Base-by-base conservation (phyloP, 2,888 invertebrate species). In the Drosophila demipolita region DNA sequence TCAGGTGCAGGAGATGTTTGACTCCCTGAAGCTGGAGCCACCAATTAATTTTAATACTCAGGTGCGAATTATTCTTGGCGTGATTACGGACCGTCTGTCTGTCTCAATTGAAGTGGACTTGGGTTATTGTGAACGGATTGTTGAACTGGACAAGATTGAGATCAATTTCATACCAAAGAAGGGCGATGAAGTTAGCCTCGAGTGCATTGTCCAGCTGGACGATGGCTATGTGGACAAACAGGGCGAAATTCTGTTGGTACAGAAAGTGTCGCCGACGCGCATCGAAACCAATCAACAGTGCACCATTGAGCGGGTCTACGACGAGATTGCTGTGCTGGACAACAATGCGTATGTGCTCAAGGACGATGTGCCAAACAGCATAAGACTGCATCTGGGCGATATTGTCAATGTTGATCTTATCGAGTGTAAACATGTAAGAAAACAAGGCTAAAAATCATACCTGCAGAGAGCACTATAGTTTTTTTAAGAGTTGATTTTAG, bases 111-210 rank as follows among this genome's bases (percentile, higher is more conserved):
- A 80, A 1, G 83, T 93, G 20, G 91, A 92, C n/a, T 93, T 96
- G 0, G 81, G 75, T 4, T 73, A 64, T 15, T 94, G 94, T 61
- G 67, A 75, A 65, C 87, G 96, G n/a, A 93, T 92, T 63, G 93
- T 96, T 58, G 94, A 94, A 87, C 93, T 97, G 57, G 95, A 96
- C 88, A 92, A 94, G 55, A 94, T 96, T 1, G 92, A 94, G 76
- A 94, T 95, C 3, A 94, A 94, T 59, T 96, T 96, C 91, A 91
- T 96, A 48, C 96, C 96, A 2, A 92, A 95, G 23, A 93, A 94
- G 74, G 97, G 97, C 3, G 97, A 97, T 91, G 95, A 95, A 94
- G 87, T 97, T 26, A 94, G 94, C 89, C 86, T 96, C 45, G 94
- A 94, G 69, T 95, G 95, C 58, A 94, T 94, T 75, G 94, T 96